Base-by-base conservation (phyloP, 2,797 vertebrate species). In the Lagorchestes hirsutus region DNA sequence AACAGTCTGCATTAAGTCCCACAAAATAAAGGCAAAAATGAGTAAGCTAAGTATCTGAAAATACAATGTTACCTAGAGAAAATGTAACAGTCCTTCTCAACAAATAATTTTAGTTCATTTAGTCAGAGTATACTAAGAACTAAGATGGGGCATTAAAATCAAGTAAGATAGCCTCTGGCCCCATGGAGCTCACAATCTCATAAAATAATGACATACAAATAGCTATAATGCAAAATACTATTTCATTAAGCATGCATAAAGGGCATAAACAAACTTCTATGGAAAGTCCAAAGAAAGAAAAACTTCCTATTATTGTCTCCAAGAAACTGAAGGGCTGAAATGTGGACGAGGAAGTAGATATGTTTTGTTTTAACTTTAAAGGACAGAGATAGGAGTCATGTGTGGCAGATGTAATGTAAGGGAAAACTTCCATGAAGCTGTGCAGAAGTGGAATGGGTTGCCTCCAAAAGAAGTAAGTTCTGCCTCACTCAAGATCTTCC, bases 1-100 rank as follows among this genome's bases (percentile, higher is more conserved):
- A 62, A 29, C 94, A 92, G 92, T 13, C 91, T 24, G 2, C 58
- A 13, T 90, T 46, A 90, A 90, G 74, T 93, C 22, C 92, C 40
- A 31, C 10, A 94, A 96, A 96, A 92, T n/a, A 14, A 95, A 95
- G 40, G 55, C 54, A 40, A 24, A 95, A 97, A 95, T 14, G 59
- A 96, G 40, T 12, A 40, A 31, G 54, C n/a, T 52, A 40, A 55
- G 40, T 58, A 58, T 0, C 46, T 16, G 22, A 92, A 93, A 1
- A 46, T 24, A 55, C 0, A 62, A 9, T 27, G n/a, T 34, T 94
- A n/a, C 9, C 8, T 10, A 46, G 46, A 82, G n/a, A 46, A 82
- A 82, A 82, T 82, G 18, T 3, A 46, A 74, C 1, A 24, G 22
- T 82, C n/a, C 16, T 74, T 40, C 67, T 40, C 6, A 82, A 82